Evolutionary conservation across 2,888 invertebrate genomes (phyloP), one percentile per base, ranked within the genome.

Genomic region (Synergus japonicus): DNA sequence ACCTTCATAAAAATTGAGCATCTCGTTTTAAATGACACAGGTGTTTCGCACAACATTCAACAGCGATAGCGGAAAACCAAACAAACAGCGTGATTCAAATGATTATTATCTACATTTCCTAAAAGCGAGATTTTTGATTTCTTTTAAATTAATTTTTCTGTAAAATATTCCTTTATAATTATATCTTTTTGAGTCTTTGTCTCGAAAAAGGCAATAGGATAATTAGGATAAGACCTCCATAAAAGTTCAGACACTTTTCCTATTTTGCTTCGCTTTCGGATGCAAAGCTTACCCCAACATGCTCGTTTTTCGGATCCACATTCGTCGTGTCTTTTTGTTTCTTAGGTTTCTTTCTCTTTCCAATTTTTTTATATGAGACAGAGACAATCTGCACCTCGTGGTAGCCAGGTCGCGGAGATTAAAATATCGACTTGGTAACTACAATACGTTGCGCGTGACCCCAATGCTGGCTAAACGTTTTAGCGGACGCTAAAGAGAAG

Each of bases 391-490:
- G 79, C 80, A 80, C 82, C 82, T 85, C 81, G 66, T 79, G 79
- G 79, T 81, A 84, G 83, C 84, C 85, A 86, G 85, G 86, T 87
- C 87, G 85, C 88, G 88, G 86, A 89, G 90, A 91, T 91, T 91
- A 90, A 91, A 91, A 91, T 90, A 91, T 91, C 91, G 90, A 89
- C 88, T 89, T 83, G 84, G 84, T 83, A 85, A 83, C 82, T 81
- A 85, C 85, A 86, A 88, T 87, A 86, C 85, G 82, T 84, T 80
- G 83, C 83, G 76, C 85, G 82, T 89, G 87, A 88, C 87, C 87
- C 85, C 86, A 81, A 88, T 88, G 86, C 82, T 80, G 69, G 69
- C 80, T 86, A 85, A 88, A 87, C 83, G 82, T 85, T 87, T 87
- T 87, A 86, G 83, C 81, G 49, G 49, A 64, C 78, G 77, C 63